These are phyloP conservation scores for Cryptocephalus primarius DNA, from an alignment of 2,888 invertebrate species.

Conservation along the genomic window DNA sequence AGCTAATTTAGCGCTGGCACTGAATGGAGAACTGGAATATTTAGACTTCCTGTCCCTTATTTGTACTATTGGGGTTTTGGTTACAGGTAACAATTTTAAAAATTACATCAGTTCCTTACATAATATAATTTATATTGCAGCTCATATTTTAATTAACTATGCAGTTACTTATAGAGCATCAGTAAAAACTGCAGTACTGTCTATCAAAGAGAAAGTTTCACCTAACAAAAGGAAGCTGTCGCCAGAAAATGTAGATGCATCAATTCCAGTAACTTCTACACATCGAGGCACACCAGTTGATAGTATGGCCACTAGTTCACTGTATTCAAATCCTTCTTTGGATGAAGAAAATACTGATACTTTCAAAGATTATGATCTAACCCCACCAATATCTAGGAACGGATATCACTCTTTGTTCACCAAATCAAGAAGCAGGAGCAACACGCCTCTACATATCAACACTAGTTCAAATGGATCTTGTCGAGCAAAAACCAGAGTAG, in stretches of 20 bases:
- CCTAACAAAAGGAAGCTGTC: conserved; percentile 1
- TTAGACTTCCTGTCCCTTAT: conserved; percentile 21
- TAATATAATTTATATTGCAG: not conserved
- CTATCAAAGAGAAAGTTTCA: conserved; percentile 8
- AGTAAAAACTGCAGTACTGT: conserved; percentile 6
- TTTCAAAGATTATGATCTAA: conserved; percentile 20
- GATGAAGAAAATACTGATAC: conserved; percentile 3
- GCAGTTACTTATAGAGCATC: conserved; percentile 4
- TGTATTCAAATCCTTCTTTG: not conserved
- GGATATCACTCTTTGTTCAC: conserved; percentile 16
- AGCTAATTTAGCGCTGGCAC: conserved; percentile 28
- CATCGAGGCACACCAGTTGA: not conserved
- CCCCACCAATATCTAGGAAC: conserved; percentile 28
- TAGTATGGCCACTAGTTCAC: not conserved
- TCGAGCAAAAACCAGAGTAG: conserved; percentile 29
- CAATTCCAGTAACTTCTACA: not conserved
- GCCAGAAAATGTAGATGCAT: not conserved
- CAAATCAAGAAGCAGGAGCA: conserved; percentile 27
- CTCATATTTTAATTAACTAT: not conserved
- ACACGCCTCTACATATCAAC: conserved; percentile 27
- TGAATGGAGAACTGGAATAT: conserved; percentile 22
- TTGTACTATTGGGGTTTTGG: conserved; percentile 16
- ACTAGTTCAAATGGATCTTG: conserved; percentile 22
- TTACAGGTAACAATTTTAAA: conserved; percentile 14
- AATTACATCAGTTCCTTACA: not conserved